phyloP scores from a whole-genome alignment of 2,797 vertebrate species.

The Gobio occitaniae region DNA sequence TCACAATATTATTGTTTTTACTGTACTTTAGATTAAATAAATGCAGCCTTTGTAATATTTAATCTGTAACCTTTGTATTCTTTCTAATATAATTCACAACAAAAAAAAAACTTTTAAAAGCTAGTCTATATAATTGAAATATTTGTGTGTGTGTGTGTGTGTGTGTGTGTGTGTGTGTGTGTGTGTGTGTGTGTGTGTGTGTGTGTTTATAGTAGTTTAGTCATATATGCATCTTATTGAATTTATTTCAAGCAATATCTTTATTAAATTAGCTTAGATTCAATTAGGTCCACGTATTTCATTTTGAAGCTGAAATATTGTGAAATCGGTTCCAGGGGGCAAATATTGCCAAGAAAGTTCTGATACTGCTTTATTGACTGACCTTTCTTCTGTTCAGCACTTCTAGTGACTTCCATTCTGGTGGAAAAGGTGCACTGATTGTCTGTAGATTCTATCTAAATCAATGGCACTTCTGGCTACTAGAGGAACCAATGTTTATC shows the following conservation, averaged over 20 bases:
- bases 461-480: constrained; percentile 26
- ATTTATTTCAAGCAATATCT: neutral
- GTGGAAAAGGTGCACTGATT: constrained; percentile 2
- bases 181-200: neutral
- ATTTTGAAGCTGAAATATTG: neutral
- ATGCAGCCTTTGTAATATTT: neutral
- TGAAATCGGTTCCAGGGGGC: neutral
- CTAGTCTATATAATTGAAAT: neutral
- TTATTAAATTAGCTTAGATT: neutral
- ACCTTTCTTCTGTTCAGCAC: constrained; percentile 22
- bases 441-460: constrained; percentile 32
- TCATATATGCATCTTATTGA: no score
- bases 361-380: constrained; percentile 7
- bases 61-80: no score
- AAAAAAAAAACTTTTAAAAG: no score
- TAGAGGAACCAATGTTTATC: constrained; percentile 28
- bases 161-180: neutral
- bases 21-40: neutral
- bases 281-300: no score
- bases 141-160: neutral
- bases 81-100: no score
- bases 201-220: neutral
- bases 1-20: neutral
- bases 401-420: constrained; percentile 34
- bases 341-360: neutral